Evolutionary conservation across 1,140 invertebrate species (phyloP).

Genomic region (Drosophila mojavensis): DNA sequence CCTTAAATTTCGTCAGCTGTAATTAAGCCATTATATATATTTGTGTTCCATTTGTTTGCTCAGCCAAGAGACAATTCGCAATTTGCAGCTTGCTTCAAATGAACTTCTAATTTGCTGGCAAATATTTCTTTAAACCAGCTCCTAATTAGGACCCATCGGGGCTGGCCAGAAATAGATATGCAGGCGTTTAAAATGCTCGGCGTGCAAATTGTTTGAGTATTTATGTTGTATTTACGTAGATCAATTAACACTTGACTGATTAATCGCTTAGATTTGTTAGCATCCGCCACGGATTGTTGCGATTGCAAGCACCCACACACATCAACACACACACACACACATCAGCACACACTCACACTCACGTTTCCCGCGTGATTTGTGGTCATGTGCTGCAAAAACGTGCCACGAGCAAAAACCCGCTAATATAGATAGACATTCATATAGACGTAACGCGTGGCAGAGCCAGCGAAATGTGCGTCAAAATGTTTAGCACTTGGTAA

Average conservation of each 20-base stretch:
- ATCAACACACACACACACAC: background rate
- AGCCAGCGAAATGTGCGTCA: slow-evolving; percentile 45
- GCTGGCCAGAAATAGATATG: background rate
- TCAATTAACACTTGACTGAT: slow-evolving; percentile 47
- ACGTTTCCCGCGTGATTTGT: slow-evolving; percentile 38
- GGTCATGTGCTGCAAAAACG: slow-evolving; percentile 47
- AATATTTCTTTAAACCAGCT: background rate
- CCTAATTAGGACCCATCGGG: too few relatives aligned
- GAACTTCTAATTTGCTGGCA: background rate
- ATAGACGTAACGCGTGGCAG: slow-evolving; percentile 20
- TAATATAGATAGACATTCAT: slow-evolving; percentile 39
- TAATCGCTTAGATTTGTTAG: slow-evolving; percentile 23
- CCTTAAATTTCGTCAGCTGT: background rate
- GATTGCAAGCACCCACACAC: background rate
- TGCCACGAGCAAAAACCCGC: slow-evolving; percentile 22
- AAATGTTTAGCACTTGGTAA: slow-evolving; percentile 68
- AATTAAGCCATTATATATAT: slow-evolving; percentile 3
- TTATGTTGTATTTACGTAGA: slow-evolving; percentile 31
- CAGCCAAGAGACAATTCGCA: background rate
- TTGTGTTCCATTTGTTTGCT: background rate
- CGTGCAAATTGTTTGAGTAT: slow-evolving; percentile 10
- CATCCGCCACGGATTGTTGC: slow-evolving; percentile 12
- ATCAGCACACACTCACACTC: background rate
- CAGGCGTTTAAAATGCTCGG: background rate
- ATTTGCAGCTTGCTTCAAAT: background rate